Evolutionary conservation across 2,113 vertebrate species (phyloP).

Genomic region (Himantopus leucocephalus): DNA sequence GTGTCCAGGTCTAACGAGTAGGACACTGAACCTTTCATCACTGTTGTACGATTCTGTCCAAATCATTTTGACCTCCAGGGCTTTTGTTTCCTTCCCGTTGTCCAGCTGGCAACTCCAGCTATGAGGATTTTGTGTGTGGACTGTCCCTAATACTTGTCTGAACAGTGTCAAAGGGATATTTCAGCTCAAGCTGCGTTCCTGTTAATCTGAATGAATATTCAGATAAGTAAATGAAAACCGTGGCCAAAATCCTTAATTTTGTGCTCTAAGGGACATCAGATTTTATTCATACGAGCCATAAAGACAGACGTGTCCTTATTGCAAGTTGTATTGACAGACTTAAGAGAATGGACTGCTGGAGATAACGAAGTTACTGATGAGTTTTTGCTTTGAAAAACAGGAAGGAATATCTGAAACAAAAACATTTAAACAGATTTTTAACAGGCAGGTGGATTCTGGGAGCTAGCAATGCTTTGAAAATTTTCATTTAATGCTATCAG

Average conservation of each 20-base stretch:
- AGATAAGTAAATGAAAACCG: background rate
- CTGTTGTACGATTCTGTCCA: background rate
- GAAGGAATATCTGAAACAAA: background rate
- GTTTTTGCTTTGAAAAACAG: background rate
- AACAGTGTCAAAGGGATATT: background rate
- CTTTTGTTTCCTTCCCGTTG: background rate
- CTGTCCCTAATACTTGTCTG: background rate
- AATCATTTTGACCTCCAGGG: background rate
- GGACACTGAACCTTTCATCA: background rate
- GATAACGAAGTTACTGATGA: background rate
- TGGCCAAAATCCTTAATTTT: background rate
- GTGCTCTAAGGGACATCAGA: background rate
- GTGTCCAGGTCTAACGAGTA: fast-evolving
- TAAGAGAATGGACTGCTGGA: background rate
- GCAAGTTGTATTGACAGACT: background rate
- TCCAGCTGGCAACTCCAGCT: background rate
- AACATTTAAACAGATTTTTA: background rate
- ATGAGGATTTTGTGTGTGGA: background rate
- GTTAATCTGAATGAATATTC: background rate
- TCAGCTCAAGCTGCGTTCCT: background rate
- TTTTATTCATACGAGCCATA: background rate
- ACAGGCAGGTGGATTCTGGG: background rate
- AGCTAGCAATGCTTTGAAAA: background rate
- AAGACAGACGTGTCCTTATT: background rate
- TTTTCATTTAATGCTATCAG: fast-evolving